Conservation (phyloP, 2,888 invertebrate species). For the Acanthosepion esculentum region DNA sequence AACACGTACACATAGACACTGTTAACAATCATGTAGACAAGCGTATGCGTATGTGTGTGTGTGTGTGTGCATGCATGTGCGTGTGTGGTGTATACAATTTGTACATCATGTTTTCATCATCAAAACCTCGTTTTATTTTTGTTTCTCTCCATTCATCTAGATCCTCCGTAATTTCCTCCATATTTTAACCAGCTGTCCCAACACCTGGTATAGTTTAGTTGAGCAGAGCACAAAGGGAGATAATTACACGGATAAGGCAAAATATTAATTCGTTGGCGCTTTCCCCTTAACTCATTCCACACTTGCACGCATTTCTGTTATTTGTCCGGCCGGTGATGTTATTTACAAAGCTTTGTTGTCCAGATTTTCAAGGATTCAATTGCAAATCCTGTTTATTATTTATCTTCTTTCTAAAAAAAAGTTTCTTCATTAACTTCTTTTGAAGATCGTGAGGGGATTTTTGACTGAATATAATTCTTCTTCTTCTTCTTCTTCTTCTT, state of each 20-base stretch:
- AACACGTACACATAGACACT: too few species aligned
- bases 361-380: too few species aligned
- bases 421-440: too few species aligned
- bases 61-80: not conserved
- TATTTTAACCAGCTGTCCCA: not conserved
- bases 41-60: not conserved
- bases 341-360: too few species aligned
- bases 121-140: not conserved
- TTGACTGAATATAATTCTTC: too few species aligned
- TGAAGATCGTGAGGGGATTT: too few species aligned
- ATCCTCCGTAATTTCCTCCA: not conserved
- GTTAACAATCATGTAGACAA: too few species aligned
- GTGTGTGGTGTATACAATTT: not conserved
- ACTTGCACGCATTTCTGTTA: not conserved
- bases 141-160: not conserved
- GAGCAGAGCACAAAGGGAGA: not conserved
- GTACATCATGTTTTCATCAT: not conserved
- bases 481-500: too few species aligned
- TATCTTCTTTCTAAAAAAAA: too few species aligned
- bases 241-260: not conserved
- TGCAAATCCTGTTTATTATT: too few species aligned
- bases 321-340: too few species aligned
- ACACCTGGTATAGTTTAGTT: not conserved
- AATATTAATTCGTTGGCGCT: not conserved
- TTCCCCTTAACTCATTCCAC: not conserved